These are phyloP conservation scores for Tinamus major DNA, from an alignment of 2,797 vertebrate species.

Conservation along the genomic window DNA sequence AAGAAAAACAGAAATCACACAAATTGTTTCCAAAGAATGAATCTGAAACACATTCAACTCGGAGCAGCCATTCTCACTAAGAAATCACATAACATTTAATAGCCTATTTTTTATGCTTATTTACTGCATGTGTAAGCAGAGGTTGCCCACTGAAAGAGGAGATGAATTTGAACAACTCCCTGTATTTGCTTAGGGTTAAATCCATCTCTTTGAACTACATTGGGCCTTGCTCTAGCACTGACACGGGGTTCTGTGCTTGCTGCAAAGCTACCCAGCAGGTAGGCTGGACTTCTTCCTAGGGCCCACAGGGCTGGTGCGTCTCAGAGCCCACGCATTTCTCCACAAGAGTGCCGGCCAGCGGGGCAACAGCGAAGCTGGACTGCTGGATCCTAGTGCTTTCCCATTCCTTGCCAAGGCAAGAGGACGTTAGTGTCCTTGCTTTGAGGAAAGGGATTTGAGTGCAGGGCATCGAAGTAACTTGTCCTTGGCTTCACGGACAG, in stretches of 20 bases:
- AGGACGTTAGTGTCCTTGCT: neutral
- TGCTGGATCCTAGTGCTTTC: neutral
- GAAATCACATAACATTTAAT: neutral
- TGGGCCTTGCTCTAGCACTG: neutral
- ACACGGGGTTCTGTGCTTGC: neutral
- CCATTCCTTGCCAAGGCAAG: too few relatives aligned
- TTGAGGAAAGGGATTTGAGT: neutral
- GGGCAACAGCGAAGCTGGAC: neutral
- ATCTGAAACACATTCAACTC: slow-evolving; percentile 11
- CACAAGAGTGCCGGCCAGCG: neutral
- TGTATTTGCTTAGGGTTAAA: neutral
- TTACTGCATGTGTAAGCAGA: neutral
- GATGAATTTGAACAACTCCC: neutral
- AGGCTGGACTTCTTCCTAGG: neutral
- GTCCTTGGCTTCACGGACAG: neutral
- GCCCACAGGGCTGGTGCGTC: neutral
- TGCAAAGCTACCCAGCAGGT: neutral
- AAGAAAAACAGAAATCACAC: slow-evolving; percentile 69
- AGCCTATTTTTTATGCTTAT: neutral
- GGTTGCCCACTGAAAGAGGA: neutral
- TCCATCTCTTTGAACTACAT: neutral
- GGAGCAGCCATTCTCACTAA: neutral
- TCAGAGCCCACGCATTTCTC: neutral
- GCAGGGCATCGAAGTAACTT: neutral
- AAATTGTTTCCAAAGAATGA: slow-evolving; percentile 60